Evolutionary conservation across 1,140 invertebrate genomes (phyloP), one percentile per base, ranked within the genome.

Genomic region (Dermatophagoides farinae): DNA sequence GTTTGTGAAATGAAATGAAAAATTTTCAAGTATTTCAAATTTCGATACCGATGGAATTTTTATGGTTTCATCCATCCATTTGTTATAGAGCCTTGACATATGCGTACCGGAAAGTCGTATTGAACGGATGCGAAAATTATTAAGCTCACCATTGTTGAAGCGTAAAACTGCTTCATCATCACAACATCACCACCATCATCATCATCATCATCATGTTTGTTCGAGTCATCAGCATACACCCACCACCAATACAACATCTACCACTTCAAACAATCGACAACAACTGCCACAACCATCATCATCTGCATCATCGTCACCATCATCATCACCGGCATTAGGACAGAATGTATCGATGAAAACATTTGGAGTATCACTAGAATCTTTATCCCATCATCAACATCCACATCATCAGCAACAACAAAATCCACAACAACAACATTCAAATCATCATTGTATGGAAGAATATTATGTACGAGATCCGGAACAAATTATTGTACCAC

Each of bases 391-490:
- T 60, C 57, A 57, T 18, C 46, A 40, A 22, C 50, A 60, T 12
- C 53, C 57, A 20, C 63, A 61, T 60, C 70, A 70, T 69, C 51
- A 54, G 14, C 39, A 54, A 58, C 62, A 40, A n/a, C 53, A 52
- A 20, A 61, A 61, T 60, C 70, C 70, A 68, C 51, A 54, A 20
- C 39, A 54, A 20, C 39, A 40, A n/a, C 9, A 38, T 12, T 16
- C 8, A 31, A 31, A 40, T 43, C 53, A 55, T 12, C 53, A 55
- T 25, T 59, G 46, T 39, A 20, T 23, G 44, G 44, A 59, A 40
- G 43, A 44, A 11, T 37, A 46, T 16, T 59, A 46, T 51, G 20
- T 39, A 39, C 57, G 22, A 11, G 40, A 25, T 40, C 57, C 40
- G 8, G 40, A 47, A 44, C 53, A 55, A 23, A 38, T 55, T 12